Evolutionary conservation across 2,888 invertebrate species (phyloP), one percentile per base, ranked within the genome.

Genomic region (Phymatocera aterrima): DNA sequence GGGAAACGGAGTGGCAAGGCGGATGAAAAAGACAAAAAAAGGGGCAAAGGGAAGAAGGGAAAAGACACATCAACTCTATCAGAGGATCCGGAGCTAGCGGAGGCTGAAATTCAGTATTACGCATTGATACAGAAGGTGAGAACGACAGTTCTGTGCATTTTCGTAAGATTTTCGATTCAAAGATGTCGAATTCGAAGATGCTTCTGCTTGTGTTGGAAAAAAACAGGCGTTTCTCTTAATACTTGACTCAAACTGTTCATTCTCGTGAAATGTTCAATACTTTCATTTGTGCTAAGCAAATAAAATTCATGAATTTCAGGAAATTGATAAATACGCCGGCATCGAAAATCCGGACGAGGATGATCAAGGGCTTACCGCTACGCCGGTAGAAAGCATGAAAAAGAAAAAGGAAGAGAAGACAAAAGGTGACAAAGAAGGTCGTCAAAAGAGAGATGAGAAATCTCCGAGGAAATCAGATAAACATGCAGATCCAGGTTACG

Each of bases 251-350:
- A n/a, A 57, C 28, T 5, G 57, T 15, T 4, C 12, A 18, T 10
- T 21, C 8, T 18, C 28, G 12, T 4, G 21, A 57, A 15, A 57
- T 2, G 3, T 28, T 28, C 8, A 28, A 28, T 28, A 10, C 24
- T 15, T 10, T 51, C 12, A n/a, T 3, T n/a, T 57, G 8, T 3
- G 18, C 37, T 48, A n/a, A 21, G n/a, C 37, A 54, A 10, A 18
- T 48, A 34, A 48, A 60, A 34, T 72, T 31, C 18, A 10, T 31
- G 31, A 37, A 43, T 74, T 77, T 15, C 78, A 87, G 87, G 87
- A 87, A 79, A 84, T 80, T 79, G 84, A 84, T 79, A 86, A 84
- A 78, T 86, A 86, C 81, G 81, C 84, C 28, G 79, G 79, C 18
- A 64, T 82, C 28, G 84, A 79, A 18, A 79, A 81, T 31, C 31